Evolutionary conservation across 2,888 invertebrate genomes (phyloP).

Genomic region (Dynastes tityus): DNA sequence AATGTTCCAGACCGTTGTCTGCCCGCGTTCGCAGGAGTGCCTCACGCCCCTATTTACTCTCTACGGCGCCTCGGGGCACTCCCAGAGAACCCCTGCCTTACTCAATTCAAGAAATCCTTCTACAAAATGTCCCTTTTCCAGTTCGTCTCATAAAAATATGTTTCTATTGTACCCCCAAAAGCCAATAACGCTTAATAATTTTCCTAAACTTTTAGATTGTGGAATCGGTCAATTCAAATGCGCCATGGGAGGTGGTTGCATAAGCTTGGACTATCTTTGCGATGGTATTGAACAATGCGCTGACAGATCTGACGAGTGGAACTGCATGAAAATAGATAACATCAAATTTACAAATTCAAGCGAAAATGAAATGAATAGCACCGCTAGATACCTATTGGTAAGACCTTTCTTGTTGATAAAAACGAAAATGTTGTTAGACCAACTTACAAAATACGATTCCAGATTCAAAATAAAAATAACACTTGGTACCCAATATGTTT

Average conservation of each 20-base stretch:
- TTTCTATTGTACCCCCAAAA: too few relatives aligned
- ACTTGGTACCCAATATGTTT: slow-evolving; percentile 72
- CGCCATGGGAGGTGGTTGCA: slow-evolving; percentile 75
- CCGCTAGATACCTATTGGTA: slow-evolving; percentile 55
- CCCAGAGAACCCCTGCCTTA: too few relatives aligned
- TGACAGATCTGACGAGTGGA: slow-evolving; percentile 78
- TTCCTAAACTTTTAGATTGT: slow-evolving; percentile 68
- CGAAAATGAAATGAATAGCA: slow-evolving; percentile 50
- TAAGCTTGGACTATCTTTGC: slow-evolving; percentile 71
- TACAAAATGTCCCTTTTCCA: too few relatives aligned
- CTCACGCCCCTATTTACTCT: too few relatives aligned
- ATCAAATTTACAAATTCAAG: slow-evolving; percentile 47
- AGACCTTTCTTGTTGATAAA: not conserved
- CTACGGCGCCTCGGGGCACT: too few relatives aligned
- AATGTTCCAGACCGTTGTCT: too few relatives aligned
- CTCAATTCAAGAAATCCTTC: too few relatives aligned
- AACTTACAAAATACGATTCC: not conserved
- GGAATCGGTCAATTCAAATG: slow-evolving; percentile 74
- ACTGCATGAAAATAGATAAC: slow-evolving; percentile 67
- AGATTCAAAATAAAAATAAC: slow-evolving; percentile 61
- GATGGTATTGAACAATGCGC: slow-evolving; percentile 76
- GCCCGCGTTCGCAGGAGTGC: too few relatives aligned
- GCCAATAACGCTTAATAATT: too few relatives aligned
- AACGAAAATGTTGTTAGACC: not conserved
- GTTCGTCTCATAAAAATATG: too few relatives aligned